These are phyloP conservation scores for Unio pictorum DNA, from an alignment of 2,888 invertebrate species.

Conservation along the genomic window DNA sequence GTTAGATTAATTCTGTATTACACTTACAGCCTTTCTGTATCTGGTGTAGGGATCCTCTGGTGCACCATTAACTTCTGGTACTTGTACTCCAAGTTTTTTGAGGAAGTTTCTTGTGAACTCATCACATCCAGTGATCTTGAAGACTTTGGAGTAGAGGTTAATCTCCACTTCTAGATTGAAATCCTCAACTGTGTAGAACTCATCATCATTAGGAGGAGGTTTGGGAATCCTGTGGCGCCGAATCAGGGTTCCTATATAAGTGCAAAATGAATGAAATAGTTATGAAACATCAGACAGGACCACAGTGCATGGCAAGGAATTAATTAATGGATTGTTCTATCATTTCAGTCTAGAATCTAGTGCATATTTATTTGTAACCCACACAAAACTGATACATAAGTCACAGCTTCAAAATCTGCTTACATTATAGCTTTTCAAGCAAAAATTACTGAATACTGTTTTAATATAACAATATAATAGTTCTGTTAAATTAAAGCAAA, in stretches of 20 bases:
- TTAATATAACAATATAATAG: no score
- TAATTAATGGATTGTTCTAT: no score
- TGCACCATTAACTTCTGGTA: constrained; percentile 68
- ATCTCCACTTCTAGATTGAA: constrained; percentile 88
- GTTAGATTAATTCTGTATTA: neutral
- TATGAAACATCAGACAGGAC: no score
- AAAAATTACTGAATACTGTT: no score
- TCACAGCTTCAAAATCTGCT: no score
- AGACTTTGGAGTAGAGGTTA: constrained; percentile 83
- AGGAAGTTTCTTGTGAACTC: constrained; percentile 88
- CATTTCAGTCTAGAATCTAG: no score
- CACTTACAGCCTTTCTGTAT: constrained; percentile 63
- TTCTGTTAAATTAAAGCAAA: no score
- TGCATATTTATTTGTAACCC: no score
- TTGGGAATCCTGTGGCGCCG: constrained; percentile 86
- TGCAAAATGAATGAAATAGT: neutral
- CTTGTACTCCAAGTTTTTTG: constrained; percentile 86
- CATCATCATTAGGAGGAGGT: constrained; percentile 80
- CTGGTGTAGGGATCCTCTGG: constrained; percentile 68
- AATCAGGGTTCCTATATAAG: constrained; percentile 81
- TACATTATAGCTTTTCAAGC: no score
- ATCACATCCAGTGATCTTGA: constrained; percentile 88
- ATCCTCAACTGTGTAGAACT: constrained; percentile 88
- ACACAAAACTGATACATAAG: no score
- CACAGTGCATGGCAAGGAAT: no score